phyloP scores from a whole-genome alignment of 2,113 vertebrate genomes.

The Xenus cinereus region DNA sequence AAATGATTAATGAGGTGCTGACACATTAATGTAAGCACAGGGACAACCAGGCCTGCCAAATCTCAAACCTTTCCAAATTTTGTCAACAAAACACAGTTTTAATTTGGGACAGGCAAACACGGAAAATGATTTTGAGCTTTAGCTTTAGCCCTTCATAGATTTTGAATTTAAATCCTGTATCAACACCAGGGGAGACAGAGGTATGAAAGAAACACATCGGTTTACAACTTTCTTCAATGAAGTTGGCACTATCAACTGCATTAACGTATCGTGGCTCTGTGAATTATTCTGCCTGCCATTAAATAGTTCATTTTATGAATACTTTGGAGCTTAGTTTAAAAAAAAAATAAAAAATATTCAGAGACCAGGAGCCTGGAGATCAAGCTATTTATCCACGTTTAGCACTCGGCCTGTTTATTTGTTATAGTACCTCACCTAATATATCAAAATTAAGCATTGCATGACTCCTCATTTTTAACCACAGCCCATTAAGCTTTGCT shows the following conservation, averaged over 20 bases:
- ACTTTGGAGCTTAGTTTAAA: not conserved
- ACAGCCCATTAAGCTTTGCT: slow-evolving; percentile 38
- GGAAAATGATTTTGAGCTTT: slow-evolving; percentile 64
- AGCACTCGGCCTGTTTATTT: slow-evolving; percentile 35
- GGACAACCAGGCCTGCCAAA: slow-evolving; percentile 69
- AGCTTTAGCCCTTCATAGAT: slow-evolving; percentile 43
- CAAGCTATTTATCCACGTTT: slow-evolving; percentile 55
- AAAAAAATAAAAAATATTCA: not conserved
- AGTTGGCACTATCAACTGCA: not conserved
- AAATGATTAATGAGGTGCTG: slow-evolving; percentile 75
- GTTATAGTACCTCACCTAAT: slow-evolving; percentile 51
- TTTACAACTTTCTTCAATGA: slow-evolving; percentile 51
- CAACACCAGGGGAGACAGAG: slow-evolving; percentile 38
- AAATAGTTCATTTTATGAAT: slow-evolving; percentile 38
- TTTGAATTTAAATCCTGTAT: slow-evolving; percentile 61
- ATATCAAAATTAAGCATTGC: slow-evolving; percentile 55
- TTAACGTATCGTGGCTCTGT: not conserved
- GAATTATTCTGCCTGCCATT: slow-evolving; percentile 32
- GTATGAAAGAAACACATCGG: slow-evolving; percentile 23
- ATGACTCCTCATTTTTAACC: slow-evolving; percentile 54
- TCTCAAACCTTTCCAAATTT: slow-evolving; percentile 68
- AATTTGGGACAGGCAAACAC: slow-evolving; percentile 70
- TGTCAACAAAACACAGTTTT: slow-evolving; percentile 76
- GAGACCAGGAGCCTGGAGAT: slow-evolving; percentile 28
- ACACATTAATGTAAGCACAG: slow-evolving; percentile 72